Evolutionary conservation across 2,113 vertebrate species (phyloP), one percentile per base, ranked within the genome.

Genomic region (Anhinga rufa): DNA sequence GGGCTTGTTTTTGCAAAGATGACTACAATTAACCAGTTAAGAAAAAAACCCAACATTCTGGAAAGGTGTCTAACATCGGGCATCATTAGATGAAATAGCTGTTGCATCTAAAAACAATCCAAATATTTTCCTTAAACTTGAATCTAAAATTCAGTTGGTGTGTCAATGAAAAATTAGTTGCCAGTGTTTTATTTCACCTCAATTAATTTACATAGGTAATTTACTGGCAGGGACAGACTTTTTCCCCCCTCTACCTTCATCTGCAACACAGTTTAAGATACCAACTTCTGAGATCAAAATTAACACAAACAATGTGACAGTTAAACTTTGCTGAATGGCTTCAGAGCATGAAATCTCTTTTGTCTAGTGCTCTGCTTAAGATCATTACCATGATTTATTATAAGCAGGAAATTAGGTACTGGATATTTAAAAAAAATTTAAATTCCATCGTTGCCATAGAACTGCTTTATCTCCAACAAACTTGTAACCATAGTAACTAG

Each of bases 361-460:
- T 87, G 87, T 82, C 94, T 89, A 61, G 69, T 92, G 92, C 75
- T 44, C 92, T 81, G 58, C 93, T 92, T 93, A n/a, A 92, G 93
- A 93, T 97, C 93, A 95, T 97, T 96, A 97, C 74, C 51, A 70
- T 97, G 93, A 98, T 97, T 97, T 98, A 97, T 97, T 95, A 92
- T 36, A 97, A 95, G 95, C 89, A 97, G 97, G 97, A 98, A 98
- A 98, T 98, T 96, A 97, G 95, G 74, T 91, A 79, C 92, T 97
- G 90, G 94, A 97, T 98, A 97, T 97, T 98, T 98, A 92, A 98
- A 92, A 93, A 97, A 98, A 97, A 96, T 92, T 92, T 84, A 94
- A 77, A 97, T 97, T 97, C 91, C 74, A 84, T 91, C 46, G 31
- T 96, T 98, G 80, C 94, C 94, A 90, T 15, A 76, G 61, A 97